Base-by-base conservation (phyloP, 37 sponge, comb jelly and placozoan genomes). In the Mnemiopsis leidyi region DNA sequence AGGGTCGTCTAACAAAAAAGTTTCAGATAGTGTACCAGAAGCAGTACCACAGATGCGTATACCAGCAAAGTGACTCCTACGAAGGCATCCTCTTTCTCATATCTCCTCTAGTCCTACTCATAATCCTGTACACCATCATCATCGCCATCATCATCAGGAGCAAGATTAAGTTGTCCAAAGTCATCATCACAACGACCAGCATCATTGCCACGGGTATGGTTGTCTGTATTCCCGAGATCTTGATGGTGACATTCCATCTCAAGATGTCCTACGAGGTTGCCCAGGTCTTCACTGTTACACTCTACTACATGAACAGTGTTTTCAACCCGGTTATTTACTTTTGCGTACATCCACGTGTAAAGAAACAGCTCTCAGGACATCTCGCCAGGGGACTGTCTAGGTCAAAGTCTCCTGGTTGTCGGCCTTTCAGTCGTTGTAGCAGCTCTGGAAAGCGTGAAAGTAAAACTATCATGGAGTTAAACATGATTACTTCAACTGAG, bases 241-340 rank as follows among this genome's bases (percentile, higher is more conserved):
- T 85, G 29, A 85, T 85, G 40, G 33, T 25, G 29, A 40, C 90
- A 0, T 85, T 85, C 90, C 7, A 85, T 25, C 23, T 85, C 28
- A 9, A 18, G 28, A 32, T 28, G 90, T 40, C 90, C 38, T 85
- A 85, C 23, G 61, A 85, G 26, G 61, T 33, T 23, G 90, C 90
- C 25, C 90, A 85, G 61, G 0, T 85, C 36, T 39, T 85, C 24
- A 85, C 90, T 39, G 61, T 85, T 23, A 85, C 90, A 3, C 90
- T 85, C 24, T 85, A 32, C 61, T 33, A 85, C 39, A n/a, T 61
- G 23, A 85, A 85, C 90, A 32, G 90, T 39, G 35, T 85, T n/a
- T 85, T 32, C 23, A 85, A 85, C 30, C 90, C 90, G 0, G 36
- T 85, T 1, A 40, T 40, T 24, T 85, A 85, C 23, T 85, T 85